phyloP scores from a whole-genome alignment of 2,888 invertebrate species.

The Pimpla rufipes region DNA sequence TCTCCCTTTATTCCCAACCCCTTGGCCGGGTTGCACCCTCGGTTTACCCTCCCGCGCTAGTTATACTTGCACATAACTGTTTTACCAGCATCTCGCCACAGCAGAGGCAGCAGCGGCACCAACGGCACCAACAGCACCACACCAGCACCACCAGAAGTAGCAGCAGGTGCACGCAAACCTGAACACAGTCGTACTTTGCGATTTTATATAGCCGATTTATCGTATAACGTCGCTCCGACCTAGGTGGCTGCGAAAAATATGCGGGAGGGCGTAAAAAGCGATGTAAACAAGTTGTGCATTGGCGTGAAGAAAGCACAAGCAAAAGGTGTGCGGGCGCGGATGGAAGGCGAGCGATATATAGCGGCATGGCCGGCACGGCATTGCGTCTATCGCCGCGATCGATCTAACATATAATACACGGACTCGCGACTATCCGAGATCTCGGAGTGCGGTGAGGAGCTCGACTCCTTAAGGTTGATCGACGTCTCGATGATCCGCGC shows the following conservation, averaged over 20 bases:
- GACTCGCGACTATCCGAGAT: background rate
- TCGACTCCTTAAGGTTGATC: slow-evolving; percentile 14
- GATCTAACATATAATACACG: slow-evolving; percentile 40
- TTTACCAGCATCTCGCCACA: slow-evolving; percentile 19
- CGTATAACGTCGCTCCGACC: slow-evolving; percentile 15
- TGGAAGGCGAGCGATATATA: background rate
- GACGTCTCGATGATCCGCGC: slow-evolving; percentile 5
- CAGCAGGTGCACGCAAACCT: slow-evolving; percentile 54
- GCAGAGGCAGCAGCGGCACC: background rate
- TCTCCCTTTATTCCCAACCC: slow-evolving; percentile 18
- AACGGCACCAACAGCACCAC: slow-evolving; percentile 34
- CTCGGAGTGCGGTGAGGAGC: background rate
- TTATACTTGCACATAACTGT: slow-evolving; percentile 50
- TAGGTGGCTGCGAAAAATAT: slow-evolving; percentile 32
- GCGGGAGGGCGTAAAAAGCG: slow-evolving; percentile 13
- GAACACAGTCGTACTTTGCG: slow-evolving; percentile 53
- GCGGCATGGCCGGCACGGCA: background rate
- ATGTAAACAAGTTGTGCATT: slow-evolving; percentile 20
- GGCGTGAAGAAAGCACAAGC: background rate
- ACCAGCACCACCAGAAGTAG: slow-evolving; percentile 20
- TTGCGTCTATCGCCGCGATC: background rate
- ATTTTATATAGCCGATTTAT: slow-evolving; percentile 51
- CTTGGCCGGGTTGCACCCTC: slow-evolving; percentile 22
- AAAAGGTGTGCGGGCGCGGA: too few relatives aligned
- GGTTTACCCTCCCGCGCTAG: slow-evolving; percentile 42